phyloP scores from a whole-genome alignment of 2,797 vertebrate species.

The Schizopygopsis pylzovi region DNA sequence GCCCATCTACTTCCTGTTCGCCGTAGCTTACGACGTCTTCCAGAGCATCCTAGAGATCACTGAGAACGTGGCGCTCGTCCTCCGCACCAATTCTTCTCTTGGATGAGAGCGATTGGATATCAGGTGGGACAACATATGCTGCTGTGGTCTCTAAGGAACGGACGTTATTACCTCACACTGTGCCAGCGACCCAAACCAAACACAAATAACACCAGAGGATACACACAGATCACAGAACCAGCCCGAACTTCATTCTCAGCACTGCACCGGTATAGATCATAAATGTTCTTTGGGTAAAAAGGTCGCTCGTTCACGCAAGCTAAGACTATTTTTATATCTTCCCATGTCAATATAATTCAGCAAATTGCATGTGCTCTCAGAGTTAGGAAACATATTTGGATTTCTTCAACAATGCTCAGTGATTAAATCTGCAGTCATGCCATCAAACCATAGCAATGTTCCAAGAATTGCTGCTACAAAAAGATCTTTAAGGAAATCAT shows the following conservation, averaged over 20 bases:
- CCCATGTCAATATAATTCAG: neutral
- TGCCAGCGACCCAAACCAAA: constrained; percentile 13
- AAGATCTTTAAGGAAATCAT: neutral
- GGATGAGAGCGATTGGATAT: constrained; percentile 37
- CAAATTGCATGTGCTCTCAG: constrained; percentile 11
- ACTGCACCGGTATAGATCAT: neutral
- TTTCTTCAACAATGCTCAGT: neutral
- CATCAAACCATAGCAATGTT: constrained; percentile 1
- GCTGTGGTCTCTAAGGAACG: constrained; percentile 20
- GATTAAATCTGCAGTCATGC: constrained; percentile 16
- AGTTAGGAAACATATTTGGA: constrained; percentile 5
- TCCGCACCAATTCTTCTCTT: constrained; percentile 54
- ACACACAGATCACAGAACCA: neutral
- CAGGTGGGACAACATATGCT: constrained; percentile 31
- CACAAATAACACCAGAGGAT: neutral
- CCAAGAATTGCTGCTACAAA: neutral
- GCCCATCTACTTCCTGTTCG: constrained; percentile 79
- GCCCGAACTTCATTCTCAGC: neutral
- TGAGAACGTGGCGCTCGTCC: constrained; percentile 59
- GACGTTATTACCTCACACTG: constrained; percentile 19
- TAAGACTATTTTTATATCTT: neutral
- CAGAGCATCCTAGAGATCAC: constrained; percentile 69
- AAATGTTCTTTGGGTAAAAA: neutral
- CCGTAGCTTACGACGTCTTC: constrained; percentile 74
- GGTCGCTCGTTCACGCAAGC: neutral